These are phyloP conservation scores for Harpagus bidentatus DNA, from an alignment of 2,113 vertebrate species.

Conservation along the genomic window DNA sequence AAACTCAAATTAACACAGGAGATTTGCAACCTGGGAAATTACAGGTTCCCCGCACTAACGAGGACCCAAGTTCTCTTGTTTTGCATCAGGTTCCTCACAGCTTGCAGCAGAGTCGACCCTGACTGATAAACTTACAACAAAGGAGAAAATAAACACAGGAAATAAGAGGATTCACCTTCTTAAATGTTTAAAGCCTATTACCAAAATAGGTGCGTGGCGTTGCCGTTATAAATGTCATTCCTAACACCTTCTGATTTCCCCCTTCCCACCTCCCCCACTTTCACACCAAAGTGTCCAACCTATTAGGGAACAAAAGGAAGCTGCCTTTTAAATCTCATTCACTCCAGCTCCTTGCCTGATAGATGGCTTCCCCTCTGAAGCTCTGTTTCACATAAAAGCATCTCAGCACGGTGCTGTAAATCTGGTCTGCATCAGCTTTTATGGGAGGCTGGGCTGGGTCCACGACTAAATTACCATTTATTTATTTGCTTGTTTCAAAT, in stretches of 20 bases:
- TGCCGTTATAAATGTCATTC: slow-evolving; percentile 52
- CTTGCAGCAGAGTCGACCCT: not conserved
- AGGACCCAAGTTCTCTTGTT: not conserved
- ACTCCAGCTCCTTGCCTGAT: slow-evolving; percentile 61
- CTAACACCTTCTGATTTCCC: slow-evolving; percentile 66
- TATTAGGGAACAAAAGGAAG: slow-evolving; percentile 75
- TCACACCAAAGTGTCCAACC: slow-evolving; percentile 62
- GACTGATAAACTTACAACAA: slow-evolving; percentile 42
- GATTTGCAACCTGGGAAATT: not conserved
- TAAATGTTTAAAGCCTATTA: slow-evolving; percentile 72
- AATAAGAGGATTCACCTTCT: slow-evolving; percentile 67
- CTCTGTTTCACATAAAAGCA: slow-evolving; percentile 72
- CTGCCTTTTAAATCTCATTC: slow-evolving; percentile 73
- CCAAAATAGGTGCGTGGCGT: slow-evolving; percentile 55
- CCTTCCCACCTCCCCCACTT: slow-evolving; percentile 30
- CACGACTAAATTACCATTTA: slow-evolving; percentile 65
- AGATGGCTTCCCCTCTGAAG: slow-evolving; percentile 68
- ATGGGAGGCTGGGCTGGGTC: slow-evolving; percentile 51
- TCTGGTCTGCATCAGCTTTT: slow-evolving; percentile 73
- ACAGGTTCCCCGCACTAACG: not conserved
- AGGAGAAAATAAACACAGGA: not conserved
- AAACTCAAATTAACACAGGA: not conserved
- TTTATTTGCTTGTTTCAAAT: slow-evolving; percentile 1
- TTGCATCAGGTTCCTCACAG: slow-evolving; percentile 4
- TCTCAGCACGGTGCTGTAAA: slow-evolving; percentile 63